These are phyloP conservation scores for Formica selysi DNA, from an alignment of 1,140 invertebrate species.

Conservation along the genomic window DNA sequence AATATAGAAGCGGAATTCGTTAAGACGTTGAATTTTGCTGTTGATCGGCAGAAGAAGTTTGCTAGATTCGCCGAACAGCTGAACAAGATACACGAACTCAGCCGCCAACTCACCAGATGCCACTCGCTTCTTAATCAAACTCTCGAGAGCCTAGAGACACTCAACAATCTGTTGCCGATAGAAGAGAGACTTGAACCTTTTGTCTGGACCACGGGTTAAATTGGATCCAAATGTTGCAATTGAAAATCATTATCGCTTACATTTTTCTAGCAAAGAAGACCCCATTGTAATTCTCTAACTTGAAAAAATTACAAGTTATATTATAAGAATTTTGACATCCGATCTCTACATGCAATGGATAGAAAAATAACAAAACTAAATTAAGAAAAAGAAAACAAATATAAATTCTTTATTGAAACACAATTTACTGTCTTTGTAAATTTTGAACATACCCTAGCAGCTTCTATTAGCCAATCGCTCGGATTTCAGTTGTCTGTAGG, in stretches of 20 bases:
- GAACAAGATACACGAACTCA: constrained; percentile 91
- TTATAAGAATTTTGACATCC: constrained; percentile 5
- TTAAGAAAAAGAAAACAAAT: not conserved
- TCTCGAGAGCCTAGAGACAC: constrained; percentile 93
- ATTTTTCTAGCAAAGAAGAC: not conserved
- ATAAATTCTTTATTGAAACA: constrained; percentile 25
- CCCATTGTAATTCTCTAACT: not conserved
- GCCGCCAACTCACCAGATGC: constrained; percentile 92
- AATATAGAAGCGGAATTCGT: constrained; percentile 91
- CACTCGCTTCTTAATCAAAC: constrained; percentile 94
- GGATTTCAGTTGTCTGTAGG: constrained; percentile 88
- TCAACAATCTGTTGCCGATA: constrained; percentile 94
- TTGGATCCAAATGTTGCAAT: not conserved
- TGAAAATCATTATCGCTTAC: not conserved
- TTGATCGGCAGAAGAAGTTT: constrained; percentile 94
- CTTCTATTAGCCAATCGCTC: constrained; percentile 16
- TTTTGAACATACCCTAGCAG: constrained; percentile 65
- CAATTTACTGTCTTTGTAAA: constrained; percentile 7
- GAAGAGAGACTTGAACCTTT: constrained; percentile 96
- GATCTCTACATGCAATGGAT: not conserved
- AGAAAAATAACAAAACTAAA: constrained; percentile 8
- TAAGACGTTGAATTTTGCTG: constrained; percentile 89
- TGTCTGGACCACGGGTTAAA: constrained; percentile 93
- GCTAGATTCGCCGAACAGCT: constrained; percentile 94
- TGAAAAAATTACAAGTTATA: not conserved